These are phyloP conservation scores for Euleptes europaea DNA, from an alignment of 2,113 vertebrate species.

Conservation along the genomic window DNA sequence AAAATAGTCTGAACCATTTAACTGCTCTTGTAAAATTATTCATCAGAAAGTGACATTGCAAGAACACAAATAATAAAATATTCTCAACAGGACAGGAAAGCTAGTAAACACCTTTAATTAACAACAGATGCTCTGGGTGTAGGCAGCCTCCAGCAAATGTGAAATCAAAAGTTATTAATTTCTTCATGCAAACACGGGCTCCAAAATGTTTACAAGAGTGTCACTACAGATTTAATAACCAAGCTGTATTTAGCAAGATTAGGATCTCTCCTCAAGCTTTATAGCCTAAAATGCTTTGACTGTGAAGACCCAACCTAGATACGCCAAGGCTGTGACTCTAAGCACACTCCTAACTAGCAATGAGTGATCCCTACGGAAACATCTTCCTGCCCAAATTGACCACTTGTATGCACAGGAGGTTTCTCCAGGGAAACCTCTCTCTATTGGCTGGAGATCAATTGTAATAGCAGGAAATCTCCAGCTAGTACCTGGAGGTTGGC, in stretches of 20 bases:
- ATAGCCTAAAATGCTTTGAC: background rate
- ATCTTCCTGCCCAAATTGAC: too few species aligned
- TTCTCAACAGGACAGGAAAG: background rate
- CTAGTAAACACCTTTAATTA: slow-evolving; percentile 15
- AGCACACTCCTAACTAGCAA: background rate
- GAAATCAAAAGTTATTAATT: slow-evolving; percentile 19
- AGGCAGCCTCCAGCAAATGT: background rate
- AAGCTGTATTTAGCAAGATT: background rate
- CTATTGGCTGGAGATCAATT: too few species aligned
- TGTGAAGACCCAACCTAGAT: background rate
- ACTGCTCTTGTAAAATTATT: background rate
- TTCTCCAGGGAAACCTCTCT: too few species aligned
- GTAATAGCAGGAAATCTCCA: too few species aligned
- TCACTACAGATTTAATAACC: background rate
- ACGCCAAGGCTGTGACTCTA: background rate
- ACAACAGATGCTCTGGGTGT: background rate
- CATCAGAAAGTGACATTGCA: background rate
- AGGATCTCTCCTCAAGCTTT: background rate
- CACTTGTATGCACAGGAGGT: too few species aligned
- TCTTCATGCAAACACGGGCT: background rate
- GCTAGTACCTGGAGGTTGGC: too few species aligned
- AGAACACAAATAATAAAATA: background rate
- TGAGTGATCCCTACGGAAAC: too few species aligned
- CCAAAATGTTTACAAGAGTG: background rate
- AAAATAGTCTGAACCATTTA: background rate